Base-by-base conservation (phyloP, 2,888 invertebrate species). In the Odontothrips loti region DNA sequence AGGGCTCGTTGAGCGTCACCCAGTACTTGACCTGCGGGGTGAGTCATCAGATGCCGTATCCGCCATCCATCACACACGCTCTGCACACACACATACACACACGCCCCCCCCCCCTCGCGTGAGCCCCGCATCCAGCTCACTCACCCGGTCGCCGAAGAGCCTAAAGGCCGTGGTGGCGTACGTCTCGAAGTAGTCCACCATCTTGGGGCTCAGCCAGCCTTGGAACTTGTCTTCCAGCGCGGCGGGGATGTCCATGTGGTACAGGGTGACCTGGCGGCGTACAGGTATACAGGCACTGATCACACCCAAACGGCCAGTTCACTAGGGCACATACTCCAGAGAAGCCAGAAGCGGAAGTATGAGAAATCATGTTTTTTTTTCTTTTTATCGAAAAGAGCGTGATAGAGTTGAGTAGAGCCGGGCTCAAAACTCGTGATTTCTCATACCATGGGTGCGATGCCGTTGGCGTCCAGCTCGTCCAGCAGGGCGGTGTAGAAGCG, bases 1-100 rank as follows among this genome's bases (percentile, higher is more conserved):
- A 90, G 2, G 94, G 94, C 85, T 95, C 95, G 85, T 95, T 95
- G 83, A 95, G 90, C 0, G 95, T 95, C 17, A 93, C 91, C 94
- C 95, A 95, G 80, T 89, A 88, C 82, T 92, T 91, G 80, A 91
- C 88, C 85, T 86, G 80, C 9, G 82, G 63, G 63, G 51, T 17
- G 51, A 11, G 51, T 51, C 51, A 51, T 11, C 48, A 48, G 48
- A 9, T 11, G n/a, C n/a, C n/a, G n/a, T n/a, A n/a, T n/a, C n/a
- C n/a, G n/a, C n/a, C n/a, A n/a, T n/a, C n/a, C n/a, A n/a, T n/a
- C n/a, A n/a, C n/a, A n/a, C n/a, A n/a, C n/a, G n/a, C n/a, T n/a
- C n/a, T n/a, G n/a, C n/a, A n/a, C n/a, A n/a, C n/a, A n/a, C n/a
- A n/a, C n/a, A n/a, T n/a, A n/a, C n/a, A n/a, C n/a, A n/a, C n/a